These are phyloP conservation scores for Palythoa grandiflora DNA, from an alignment of 92 coral and sea anemone species.

Conservation along the genomic window DNA sequence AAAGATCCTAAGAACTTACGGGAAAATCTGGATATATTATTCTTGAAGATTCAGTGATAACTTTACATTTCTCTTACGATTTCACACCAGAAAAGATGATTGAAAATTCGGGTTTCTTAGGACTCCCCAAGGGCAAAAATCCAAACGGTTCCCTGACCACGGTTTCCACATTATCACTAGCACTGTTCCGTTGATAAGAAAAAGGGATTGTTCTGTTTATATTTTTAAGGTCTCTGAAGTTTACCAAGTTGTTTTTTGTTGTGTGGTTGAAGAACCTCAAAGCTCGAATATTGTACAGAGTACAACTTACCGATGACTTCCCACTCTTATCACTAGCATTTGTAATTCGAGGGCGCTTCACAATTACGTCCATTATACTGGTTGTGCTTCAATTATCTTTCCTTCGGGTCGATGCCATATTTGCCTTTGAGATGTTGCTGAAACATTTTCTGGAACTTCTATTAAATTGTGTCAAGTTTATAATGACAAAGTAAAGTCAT, in stretches of 20 bases:
- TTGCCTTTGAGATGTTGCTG: conserved; percentile 39
- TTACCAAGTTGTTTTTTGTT: neutral
- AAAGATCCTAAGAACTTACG: neutral
- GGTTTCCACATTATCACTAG: neutral
- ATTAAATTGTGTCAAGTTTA: conserved; percentile 34
- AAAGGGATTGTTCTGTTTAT: conserved; percentile 36
- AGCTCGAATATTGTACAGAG: conserved; percentile 27
- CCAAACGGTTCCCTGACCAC: conserved; percentile 23
- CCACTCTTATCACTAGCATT: conserved; percentile 12
- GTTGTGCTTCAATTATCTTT: conserved; percentile 32
- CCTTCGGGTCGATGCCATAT: conserved; percentile 49
- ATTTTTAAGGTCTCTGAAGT: neutral
- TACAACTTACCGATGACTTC: conserved; percentile 19
- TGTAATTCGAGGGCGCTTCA: conserved; percentile 42
- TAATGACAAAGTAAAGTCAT: conserved; percentile 51
- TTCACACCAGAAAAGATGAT: conserved; percentile 14
- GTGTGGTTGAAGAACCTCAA: conserved; percentile 8
- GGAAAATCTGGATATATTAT: conserved; percentile 1
- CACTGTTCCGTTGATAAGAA: conserved; percentile 10
- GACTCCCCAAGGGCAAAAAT: conserved; percentile 41
- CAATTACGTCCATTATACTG: conserved; percentile 39
- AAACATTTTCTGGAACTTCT: conserved; percentile 53
- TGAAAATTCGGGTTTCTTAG: conserved; percentile 28
- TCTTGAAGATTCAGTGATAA: neutral
- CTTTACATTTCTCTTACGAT: neutral